Base-by-base conservation (phyloP, 1,140 invertebrate genomes). In the Cydia strobilella region DNA sequence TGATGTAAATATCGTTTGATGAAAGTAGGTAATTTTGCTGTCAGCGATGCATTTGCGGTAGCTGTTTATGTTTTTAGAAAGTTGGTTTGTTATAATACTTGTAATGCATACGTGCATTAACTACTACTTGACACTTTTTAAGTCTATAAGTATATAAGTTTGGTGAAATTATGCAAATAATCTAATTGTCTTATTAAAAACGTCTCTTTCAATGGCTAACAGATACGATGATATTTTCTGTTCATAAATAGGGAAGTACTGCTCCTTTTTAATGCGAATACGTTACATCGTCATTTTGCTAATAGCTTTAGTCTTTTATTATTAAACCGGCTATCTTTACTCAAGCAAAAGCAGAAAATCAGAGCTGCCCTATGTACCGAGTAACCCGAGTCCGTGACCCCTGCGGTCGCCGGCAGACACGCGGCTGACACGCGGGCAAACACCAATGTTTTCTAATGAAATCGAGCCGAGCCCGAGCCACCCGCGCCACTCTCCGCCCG, bases 381-480 rank as follows among this genome's bases (percentile, higher is more conserved):
- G 83, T 83, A 87, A 87, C 79, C 74, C 75, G 80, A 87, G 65
- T 54, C 76, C 66, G 63, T 72, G 71, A 66, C 65, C 72, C 54
- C 65, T 69, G 65, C 31, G 66, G 76, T 74, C 76, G 78, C 75
- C 79, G 74, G 75, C 72, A 76, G 82, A 74, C 86, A 86, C 84
- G 81, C 82, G 82, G 51, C 82, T n/a, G 79, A 71, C 85, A 83
- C 84, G 76, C 76, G 82, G 75, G 84, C 81, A 84, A 84, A 86
- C 84, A 86, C 75, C 51, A 74, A 80, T 78, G 75, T 82, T 86
- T 79, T 84, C 82, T 84, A 84, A 88, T 85, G 83, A 86, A 88
- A 88, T 86, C 77, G 84, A 86, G 42, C 42, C 35, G 35, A 39
- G 82, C 63, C 63, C 63, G 63, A 35, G 25, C 63, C 63, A 63